Conservation (phyloP, 92 coral and sea anemone genomes). For the Anthopleura xanthogrammica region DNA sequence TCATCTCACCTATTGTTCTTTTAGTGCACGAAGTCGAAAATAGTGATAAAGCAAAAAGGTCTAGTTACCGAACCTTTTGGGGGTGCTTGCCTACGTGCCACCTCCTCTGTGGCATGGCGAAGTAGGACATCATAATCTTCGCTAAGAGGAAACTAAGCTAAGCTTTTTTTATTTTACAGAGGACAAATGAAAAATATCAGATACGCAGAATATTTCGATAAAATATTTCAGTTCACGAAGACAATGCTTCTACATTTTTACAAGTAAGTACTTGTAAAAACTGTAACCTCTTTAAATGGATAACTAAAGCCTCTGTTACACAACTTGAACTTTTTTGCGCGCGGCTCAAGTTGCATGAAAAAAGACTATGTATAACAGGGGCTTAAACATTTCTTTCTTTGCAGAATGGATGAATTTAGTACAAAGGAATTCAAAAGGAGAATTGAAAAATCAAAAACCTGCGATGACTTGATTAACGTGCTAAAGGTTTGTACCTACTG, state of each 20-base stretch:
- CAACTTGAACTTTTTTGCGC: too few relatives aligned
- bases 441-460: slow-evolving; percentile 69
- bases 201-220: slow-evolving; percentile 78
- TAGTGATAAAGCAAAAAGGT: too few relatives aligned
- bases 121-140: not conserved
- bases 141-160: not conserved
- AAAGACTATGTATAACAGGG: too few relatives aligned
- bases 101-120: not conserved
- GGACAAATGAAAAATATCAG: slow-evolving; percentile 83
- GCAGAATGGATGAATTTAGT: slow-evolving; percentile 67
- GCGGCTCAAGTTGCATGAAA: too few relatives aligned
- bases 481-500: slow-evolving; percentile 57
- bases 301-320: too few relatives aligned
- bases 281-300: too few relatives aligned
- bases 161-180: slow-evolving; percentile 35
- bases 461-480: slow-evolving; percentile 69
- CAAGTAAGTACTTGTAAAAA: slow-evolving; percentile 44
- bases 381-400: not conserved
- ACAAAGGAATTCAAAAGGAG: slow-evolving; percentile 69
- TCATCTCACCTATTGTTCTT: too few relatives aligned
- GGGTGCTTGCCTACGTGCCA: too few relatives aligned
- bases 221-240: slow-evolving; percentile 84
- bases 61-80: too few relatives aligned
- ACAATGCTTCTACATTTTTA: slow-evolving; percentile 76
- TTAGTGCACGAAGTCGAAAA: too few relatives aligned